Conservation (phyloP, 2,113 vertebrate genomes). For the Mellivora capensis region DNA sequence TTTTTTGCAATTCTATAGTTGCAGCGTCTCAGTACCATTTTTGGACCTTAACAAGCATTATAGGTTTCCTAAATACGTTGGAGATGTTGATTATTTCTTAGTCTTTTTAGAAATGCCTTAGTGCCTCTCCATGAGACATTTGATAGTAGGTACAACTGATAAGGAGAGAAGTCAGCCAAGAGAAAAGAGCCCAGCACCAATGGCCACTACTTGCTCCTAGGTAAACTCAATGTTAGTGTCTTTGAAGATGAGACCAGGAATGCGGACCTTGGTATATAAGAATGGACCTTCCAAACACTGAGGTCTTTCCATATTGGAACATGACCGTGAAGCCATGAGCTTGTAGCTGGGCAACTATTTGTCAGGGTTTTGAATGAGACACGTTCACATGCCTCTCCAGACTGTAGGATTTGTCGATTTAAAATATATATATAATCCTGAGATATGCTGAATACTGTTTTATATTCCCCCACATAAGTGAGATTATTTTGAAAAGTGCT, state of each 20-base stretch:
- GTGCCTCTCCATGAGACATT: background rate
- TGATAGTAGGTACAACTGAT: background rate
- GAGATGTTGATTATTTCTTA: background rate
- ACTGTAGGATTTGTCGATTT: background rate
- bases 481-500: background rate
- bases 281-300: background rate
- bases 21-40: background rate
- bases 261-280: background rate
- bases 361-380: background rate
- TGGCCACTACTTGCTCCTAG: background rate
- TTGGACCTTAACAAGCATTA: background rate
- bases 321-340: too few species aligned
- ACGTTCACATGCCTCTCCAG: background rate
- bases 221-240: background rate
- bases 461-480: background rate
- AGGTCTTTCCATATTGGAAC: background rate
- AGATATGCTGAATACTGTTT: background rate
- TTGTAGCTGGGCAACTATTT: rapidly evolving
- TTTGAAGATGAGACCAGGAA: background rate
- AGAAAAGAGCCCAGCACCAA: background rate
- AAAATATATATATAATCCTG: background rate
- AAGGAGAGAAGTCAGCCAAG: background rate
- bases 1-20: background rate
- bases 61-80: background rate
- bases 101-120: background rate